Conservation (phyloP, 2,113 vertebrate species). For the Pterocles gutturalis region DNA sequence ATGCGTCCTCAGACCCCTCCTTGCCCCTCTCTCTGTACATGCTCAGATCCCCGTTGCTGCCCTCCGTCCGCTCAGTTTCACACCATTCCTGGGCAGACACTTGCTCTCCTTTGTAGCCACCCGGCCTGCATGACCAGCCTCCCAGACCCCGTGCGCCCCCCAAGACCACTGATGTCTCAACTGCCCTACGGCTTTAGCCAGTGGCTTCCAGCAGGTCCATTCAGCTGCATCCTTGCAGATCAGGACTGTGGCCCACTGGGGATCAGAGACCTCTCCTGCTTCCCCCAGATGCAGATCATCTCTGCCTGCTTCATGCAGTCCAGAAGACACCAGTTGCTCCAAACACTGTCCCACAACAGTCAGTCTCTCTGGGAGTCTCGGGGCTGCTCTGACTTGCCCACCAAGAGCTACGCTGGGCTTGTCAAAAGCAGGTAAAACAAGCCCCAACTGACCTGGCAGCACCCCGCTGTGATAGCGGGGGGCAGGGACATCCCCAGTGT, state of each 20-base stretch:
- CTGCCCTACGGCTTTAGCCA: neutral
- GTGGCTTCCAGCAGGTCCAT: neutral
- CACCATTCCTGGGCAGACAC: neutral
- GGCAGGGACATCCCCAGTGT: neutral
- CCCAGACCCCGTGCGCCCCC: neutral
- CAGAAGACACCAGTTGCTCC: neutral
- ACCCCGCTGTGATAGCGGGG: neutral
- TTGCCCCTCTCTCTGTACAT: neutral
- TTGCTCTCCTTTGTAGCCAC: neutral
- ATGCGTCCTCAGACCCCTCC: neutral
- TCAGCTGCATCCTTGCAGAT: neutral
- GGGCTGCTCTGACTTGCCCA: neutral
- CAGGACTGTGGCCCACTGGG: neutral
- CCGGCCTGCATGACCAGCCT: neutral
- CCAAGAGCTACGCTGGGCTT: neutral
- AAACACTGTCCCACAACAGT: neutral
- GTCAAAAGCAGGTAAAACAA: neutral
- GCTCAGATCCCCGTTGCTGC: neutral
- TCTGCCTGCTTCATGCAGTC: neutral
- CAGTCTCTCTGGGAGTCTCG: neutral
- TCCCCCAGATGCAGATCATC: neutral
- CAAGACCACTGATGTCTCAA: neutral
- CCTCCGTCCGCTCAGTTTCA: accelerated
- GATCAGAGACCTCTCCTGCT: neutral
- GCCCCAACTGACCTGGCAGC: neutral